Evolutionary conservation across 1,140 invertebrate species (phyloP).

Genomic region (Drosophila truncata): DNA sequence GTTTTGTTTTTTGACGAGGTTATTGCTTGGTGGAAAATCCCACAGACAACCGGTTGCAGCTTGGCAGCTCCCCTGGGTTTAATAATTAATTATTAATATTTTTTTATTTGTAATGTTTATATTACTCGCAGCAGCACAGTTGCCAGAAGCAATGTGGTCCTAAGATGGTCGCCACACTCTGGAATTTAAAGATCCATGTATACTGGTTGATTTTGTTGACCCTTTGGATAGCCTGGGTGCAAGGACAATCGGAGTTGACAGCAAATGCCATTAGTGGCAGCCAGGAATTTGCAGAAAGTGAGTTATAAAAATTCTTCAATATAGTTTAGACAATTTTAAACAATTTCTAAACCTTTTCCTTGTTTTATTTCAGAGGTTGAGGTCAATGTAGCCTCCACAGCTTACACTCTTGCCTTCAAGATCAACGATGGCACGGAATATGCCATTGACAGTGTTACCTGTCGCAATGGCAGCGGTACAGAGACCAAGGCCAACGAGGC

Average conservation of each 20-base stretch:
- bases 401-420: conserved; percentile 58
- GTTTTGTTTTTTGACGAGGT: conserved; percentile 22
- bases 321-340: too few species aligned
- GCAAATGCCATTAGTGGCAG: not conserved
- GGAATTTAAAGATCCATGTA: conserved; percentile 30
- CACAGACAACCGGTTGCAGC: conserved; percentile 33
- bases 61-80: not conserved
- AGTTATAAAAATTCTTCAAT: too few species aligned
- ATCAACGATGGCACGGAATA: conserved; percentile 47
- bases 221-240: conserved; percentile 39
- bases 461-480: conserved; percentile 32
- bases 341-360: not conserved
- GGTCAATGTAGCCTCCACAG: conserved; percentile 36
- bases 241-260: conserved; percentile 17
- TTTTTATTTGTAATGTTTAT: not conserved
- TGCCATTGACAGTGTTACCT: conserved; percentile 51
- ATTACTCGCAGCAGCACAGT: conserved; percentile 22
- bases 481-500: conserved; percentile 31
- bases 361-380: conserved; percentile 26
- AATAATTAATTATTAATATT: conserved; percentile 28
- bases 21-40: conserved; percentile 40
- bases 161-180: conserved; percentile 51
- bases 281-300: conserved; percentile 39
- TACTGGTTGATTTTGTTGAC: conserved; percentile 32
- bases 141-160: conserved; percentile 58